phyloP scores from a whole-genome alignment of 2,797 vertebrate genomes.

The Carapus acus region DNA sequence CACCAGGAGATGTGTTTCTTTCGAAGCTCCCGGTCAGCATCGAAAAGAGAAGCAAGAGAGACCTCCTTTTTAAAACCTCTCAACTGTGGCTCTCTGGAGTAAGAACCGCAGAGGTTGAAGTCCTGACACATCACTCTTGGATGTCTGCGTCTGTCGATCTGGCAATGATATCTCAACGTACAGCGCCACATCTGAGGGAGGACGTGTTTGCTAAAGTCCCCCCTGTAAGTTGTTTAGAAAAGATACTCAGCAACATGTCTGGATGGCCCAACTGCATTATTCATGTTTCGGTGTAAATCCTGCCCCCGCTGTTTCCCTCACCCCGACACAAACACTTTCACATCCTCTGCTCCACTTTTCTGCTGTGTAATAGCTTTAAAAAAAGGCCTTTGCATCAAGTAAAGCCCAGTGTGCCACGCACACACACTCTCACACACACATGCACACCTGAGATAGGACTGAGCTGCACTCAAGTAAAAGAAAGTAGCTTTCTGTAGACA shows the following conservation, averaged over 20 bases:
- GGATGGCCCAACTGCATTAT: constrained; percentile 61
- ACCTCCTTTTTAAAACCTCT: too few relatives aligned
- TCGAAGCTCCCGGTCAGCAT: too few relatives aligned
- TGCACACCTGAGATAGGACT: constrained; percentile 19
- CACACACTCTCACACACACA: constrained; percentile 10
- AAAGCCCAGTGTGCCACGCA: constrained; percentile 8
- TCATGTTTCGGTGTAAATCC: constrained; percentile 56
- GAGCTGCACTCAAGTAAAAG: constrained; percentile 23
- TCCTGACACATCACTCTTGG: constrained; percentile 6
- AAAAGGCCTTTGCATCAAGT: constrained; percentile 36
- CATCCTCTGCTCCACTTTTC: constrained; percentile 24
- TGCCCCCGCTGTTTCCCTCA: constrained; percentile 3
- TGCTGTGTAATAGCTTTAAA: constrained; percentile 43
- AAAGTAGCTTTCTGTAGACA: constrained; percentile 35
- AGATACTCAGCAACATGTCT: constrained; percentile 57
- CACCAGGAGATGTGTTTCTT: too few relatives aligned
- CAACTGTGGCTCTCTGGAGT: constrained; percentile 16
- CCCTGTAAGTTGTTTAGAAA: constrained; percentile 60
- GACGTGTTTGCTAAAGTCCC: constrained; percentile 42
- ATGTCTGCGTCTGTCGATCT: not conserved
- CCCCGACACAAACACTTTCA: too few relatives aligned
- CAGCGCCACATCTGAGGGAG: constrained; percentile 13
- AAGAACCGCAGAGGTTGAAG: constrained; percentile 20
- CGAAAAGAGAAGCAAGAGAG: too few relatives aligned
- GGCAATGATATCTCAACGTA: not conserved